These are phyloP conservation scores for Manacus vitellinus DNA, from an alignment of 2,113 vertebrate genomes.

Conservation along the genomic window DNA sequence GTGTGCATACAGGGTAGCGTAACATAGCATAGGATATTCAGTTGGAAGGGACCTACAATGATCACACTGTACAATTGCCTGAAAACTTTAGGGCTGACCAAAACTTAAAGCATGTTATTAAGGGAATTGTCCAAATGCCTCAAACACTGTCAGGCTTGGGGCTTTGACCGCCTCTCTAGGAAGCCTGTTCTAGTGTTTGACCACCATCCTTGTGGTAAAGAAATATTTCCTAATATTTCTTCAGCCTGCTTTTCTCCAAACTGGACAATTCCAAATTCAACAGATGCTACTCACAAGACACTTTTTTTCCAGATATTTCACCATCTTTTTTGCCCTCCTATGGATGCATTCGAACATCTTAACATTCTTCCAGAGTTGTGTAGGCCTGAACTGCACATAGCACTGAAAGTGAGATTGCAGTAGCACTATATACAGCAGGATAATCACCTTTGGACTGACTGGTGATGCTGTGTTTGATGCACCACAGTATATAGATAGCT, in stretches of 20 bases:
- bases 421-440: neutral
- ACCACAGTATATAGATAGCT: neutral
- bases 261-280: neutral
- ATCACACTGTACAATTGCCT: neutral
- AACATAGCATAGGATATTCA: neutral
- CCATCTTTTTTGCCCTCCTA: neutral
- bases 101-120: neutral
- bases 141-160: neutral
- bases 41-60: rapidly evolving
- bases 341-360: neutral
- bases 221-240: neutral
- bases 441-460: neutral
- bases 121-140: neutral
- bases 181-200: neutral
- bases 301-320: neutral
- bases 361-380: neutral
- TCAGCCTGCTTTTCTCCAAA: neutral
- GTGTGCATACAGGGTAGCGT: neutral
- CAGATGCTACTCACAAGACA: neutral
- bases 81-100: neutral
- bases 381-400: neutral
- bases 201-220: rapidly evolving
- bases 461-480: neutral
- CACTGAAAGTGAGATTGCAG: neutral
- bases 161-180: rapidly evolving